Conservation (phyloP, 2,888 invertebrate genomes). For the Andrena fulva region DNA sequence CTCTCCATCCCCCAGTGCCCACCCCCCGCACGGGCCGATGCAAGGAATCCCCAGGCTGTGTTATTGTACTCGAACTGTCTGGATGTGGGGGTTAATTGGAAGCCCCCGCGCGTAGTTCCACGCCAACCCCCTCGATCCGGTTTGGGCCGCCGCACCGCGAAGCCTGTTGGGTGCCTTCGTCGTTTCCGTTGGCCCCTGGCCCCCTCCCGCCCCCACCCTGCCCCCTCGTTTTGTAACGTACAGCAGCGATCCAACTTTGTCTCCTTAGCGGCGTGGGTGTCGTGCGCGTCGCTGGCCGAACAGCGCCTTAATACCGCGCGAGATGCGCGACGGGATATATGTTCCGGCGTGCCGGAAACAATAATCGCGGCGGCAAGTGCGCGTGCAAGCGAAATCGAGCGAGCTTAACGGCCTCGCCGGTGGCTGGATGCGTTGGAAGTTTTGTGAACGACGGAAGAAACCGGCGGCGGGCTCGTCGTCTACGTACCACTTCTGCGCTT, state of each 20-base stretch:
- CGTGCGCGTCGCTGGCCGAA: slow-evolving; percentile 41
- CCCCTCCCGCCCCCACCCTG: slow-evolving; percentile 25
- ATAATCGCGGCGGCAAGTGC: slow-evolving; percentile 57
- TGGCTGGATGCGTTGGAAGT: slow-evolving; percentile 36
- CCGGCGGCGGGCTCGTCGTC: background rate
- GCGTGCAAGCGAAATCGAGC: slow-evolving; percentile 45
- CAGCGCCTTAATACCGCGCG: slow-evolving; percentile 71
- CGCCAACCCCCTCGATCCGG: slow-evolving; percentile 61
- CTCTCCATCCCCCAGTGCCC: background rate
- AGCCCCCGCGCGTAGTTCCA: slow-evolving; percentile 72
- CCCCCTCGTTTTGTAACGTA: slow-evolving; percentile 26
- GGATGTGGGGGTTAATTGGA: slow-evolving; percentile 78
- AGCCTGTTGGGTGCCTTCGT: slow-evolving; percentile 52
- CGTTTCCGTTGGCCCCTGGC: slow-evolving; percentile 39
- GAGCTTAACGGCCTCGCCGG: slow-evolving; percentile 40
- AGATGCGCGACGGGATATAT: slow-evolving; percentile 69
- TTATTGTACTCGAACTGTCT: slow-evolving; percentile 75
- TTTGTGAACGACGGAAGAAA: slow-evolving; percentile 51
- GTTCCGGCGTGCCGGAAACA: slow-evolving; percentile 64
- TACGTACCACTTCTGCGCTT: background rate
- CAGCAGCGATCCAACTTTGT: slow-evolving; percentile 57
- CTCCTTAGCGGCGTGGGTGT: slow-evolving; percentile 44
- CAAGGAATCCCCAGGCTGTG: slow-evolving; percentile 64
- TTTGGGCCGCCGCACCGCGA: slow-evolving; percentile 47
- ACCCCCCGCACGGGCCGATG: slow-evolving; percentile 33